Evolutionary conservation across 2,113 vertebrate genomes (phyloP), one percentile per base, ranked within the genome.

Genomic region (Phylloscopus trochiloides): DNA sequence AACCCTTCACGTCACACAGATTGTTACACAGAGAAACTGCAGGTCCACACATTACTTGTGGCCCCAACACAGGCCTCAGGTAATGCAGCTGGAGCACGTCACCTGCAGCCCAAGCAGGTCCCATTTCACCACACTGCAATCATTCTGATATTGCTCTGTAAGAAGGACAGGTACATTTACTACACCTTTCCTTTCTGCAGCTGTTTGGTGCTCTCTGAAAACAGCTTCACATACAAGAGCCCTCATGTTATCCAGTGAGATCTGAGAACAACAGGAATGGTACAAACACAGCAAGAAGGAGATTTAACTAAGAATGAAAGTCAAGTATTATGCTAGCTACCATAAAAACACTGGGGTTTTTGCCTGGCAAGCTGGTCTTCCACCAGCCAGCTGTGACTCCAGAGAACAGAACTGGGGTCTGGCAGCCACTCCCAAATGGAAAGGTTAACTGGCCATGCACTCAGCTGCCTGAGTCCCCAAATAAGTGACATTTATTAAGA

Each of bases 401-500:
- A 38, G 61, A 81, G 61, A 83, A 68, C 3, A 42, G 71, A 45
- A 66, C 3, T 7, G 4, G 57, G 71, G 36, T 72, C 88, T 88
- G 94, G 71, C 75, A 88, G 75, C 34, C 65, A 36, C 54, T 65
- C 72, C 54, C 70, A 6, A 0, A 28, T 17, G 42, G 80, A 71
- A 83, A 62, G 71, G 61, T 21, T 21, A 1, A 65, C 71, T 76
- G 71, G 31, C 87, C 66, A 57, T 8, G 43, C 2, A 2, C 59
- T 89, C 71, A 43, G 42, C 50, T 67, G 51, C 61, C 82, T 13
- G 28, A 86, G 45, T 82, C 75, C 86, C 50, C 86, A 82, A 54
- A 38, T 76, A 90, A 96, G 76, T 86, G 86, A 90, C 88, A 90
- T 88, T 94, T 95, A 94, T 95, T 92, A 95, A 96, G 79, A 81